A percentile compares a stretch with the other conserved stretches of the same genome.
Conservation (phyloP, 2,888 invertebrate genomes). For the Eupithecia insigniata region DNA sequence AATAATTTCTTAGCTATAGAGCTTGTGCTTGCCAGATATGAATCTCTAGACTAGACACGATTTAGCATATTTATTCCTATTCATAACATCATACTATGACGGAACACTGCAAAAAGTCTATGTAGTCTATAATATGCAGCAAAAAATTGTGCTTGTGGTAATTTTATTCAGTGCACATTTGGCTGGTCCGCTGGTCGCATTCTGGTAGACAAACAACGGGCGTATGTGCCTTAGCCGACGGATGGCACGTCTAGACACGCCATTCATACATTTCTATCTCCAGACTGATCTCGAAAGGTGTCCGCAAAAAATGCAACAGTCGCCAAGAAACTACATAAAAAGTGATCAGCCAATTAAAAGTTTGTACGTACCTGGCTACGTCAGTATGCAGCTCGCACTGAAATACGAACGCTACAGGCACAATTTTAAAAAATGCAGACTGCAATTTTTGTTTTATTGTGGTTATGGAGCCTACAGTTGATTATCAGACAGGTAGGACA, state of each 20-base stretch:
- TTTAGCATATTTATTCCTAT: slow-evolving; percentile 64
- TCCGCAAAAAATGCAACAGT: slow-evolving; percentile 63
- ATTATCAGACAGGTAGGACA: not conserved
- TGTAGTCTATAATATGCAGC: slow-evolving; percentile 55
- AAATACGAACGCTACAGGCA: slow-evolving; percentile 23
- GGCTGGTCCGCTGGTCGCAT: slow-evolving; percentile 51
- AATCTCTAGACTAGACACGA: slow-evolving; percentile 64
- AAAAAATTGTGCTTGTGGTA: slow-evolving; percentile 61
- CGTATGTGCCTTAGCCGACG: slow-evolving; percentile 60
- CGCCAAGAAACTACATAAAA: slow-evolving; percentile 54
- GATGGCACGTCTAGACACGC: slow-evolving; percentile 70
- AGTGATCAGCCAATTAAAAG: slow-evolving; percentile 61
- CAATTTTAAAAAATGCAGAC: slow-evolving; percentile 16
- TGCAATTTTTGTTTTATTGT: slow-evolving; percentile 9
- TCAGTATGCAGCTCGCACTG: slow-evolving; percentile 8
- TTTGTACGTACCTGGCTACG: slow-evolving; percentile 43
- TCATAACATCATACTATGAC: slow-evolving; percentile 56
- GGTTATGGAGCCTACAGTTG: not conserved
- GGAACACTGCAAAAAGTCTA: slow-evolving; percentile 54
- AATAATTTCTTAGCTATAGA: slow-evolving; percentile 47
- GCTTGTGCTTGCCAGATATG: slow-evolving; percentile 53
- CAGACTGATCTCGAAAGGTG: slow-evolving; percentile 65
- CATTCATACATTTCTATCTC: slow-evolving; percentile 71
- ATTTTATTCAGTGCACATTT: slow-evolving; percentile 68
- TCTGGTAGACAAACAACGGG: slow-evolving; percentile 55